Conservation (phyloP, 2,888 invertebrate species). For the Drosophila kambysellisi region DNA sequence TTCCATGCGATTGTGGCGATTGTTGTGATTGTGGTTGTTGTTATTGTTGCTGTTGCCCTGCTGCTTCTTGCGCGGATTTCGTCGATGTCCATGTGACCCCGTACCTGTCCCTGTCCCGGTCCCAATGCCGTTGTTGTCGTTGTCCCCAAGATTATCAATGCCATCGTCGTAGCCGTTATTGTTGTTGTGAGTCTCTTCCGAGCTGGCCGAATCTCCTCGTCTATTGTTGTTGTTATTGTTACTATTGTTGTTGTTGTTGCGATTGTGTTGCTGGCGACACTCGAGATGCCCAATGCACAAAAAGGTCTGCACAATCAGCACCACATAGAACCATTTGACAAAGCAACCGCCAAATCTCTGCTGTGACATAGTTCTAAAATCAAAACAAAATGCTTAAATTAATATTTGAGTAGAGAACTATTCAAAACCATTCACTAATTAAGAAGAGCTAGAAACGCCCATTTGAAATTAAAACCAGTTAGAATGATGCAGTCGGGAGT, state of each 20-base stretch:
- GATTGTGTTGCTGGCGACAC: constrained; percentile 72
- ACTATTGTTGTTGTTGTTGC: constrained; percentile 53
- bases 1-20: constrained; percentile 72
- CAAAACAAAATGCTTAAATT: constrained; percentile 14
- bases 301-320: constrained; percentile 70
- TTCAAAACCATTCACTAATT: not conserved
- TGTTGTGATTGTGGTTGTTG: constrained; percentile 53
- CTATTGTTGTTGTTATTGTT: constrained; percentile 51
- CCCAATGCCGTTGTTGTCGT: constrained; percentile 43
- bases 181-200: constrained; percentile 62
- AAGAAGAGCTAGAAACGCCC: not conserved
- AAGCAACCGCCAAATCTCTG: constrained; percentile 64
- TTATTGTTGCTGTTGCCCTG: constrained; percentile 39
- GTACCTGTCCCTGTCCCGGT: constrained; percentile 13
- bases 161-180: constrained; percentile 46
- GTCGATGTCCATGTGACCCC: constrained; percentile 39
- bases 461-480: not conserved
- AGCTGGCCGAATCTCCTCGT: constrained; percentile 60
- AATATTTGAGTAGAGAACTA: not conserved
- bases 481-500: not conserved
- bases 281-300: constrained; percentile 67
- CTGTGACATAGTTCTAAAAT: constrained; percentile 66
- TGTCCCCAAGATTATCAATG: constrained; percentile 58
- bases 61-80: constrained; percentile 60
- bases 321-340: constrained; percentile 75